phyloP scores from a whole-genome alignment of 53 echinoderm and acorn worm species.

The Astropecten irregularis region DNA sequence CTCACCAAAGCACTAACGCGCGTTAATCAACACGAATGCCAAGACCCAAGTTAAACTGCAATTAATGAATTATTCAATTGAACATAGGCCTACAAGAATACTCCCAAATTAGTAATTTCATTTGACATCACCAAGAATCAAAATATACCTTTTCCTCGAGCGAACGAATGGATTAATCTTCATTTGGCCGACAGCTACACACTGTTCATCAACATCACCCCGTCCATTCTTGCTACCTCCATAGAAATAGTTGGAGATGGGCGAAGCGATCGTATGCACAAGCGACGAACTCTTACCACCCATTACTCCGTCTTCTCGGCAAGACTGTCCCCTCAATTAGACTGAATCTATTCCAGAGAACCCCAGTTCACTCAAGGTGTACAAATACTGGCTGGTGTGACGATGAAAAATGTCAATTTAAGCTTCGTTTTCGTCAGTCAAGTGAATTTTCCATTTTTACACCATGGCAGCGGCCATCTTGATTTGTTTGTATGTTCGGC shows the following conservation, averaged over 20 bases:
- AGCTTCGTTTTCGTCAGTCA: too few relatives aligned
- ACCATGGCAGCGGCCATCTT: constrained; percentile 39
- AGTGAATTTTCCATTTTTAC: too few relatives aligned
- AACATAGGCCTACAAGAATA: too few relatives aligned
- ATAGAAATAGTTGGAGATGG: constrained; percentile 63
- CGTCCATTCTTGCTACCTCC: constrained; percentile 2
- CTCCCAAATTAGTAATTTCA: too few relatives aligned
- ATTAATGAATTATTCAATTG: too few relatives aligned
- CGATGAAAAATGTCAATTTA: too few relatives aligned
- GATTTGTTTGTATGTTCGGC: constrained; percentile 33
- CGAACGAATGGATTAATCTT: constrained; percentile 57
- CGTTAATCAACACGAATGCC: too few relatives aligned
- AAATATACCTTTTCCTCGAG: constrained; percentile 58
- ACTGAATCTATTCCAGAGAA: too few relatives aligned
- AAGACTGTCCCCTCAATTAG: background rate
- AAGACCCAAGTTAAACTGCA: too few relatives aligned
- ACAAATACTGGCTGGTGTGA: too few relatives aligned
- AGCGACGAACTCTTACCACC: constrained; percentile 50
- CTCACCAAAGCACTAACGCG: too few relatives aligned
- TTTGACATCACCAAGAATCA: background rate
- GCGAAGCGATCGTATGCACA: constrained; percentile 55
- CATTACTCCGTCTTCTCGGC: constrained; percentile 13
- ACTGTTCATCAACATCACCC: background rate
- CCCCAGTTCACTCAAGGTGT: too few relatives aligned
- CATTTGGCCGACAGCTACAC: constrained; percentile 30